Evolutionary conservation across 2,888 invertebrate genomes (phyloP), one percentile per base, ranked within the genome.

Genomic region (Caenorhabditis wallacei): DNA sequence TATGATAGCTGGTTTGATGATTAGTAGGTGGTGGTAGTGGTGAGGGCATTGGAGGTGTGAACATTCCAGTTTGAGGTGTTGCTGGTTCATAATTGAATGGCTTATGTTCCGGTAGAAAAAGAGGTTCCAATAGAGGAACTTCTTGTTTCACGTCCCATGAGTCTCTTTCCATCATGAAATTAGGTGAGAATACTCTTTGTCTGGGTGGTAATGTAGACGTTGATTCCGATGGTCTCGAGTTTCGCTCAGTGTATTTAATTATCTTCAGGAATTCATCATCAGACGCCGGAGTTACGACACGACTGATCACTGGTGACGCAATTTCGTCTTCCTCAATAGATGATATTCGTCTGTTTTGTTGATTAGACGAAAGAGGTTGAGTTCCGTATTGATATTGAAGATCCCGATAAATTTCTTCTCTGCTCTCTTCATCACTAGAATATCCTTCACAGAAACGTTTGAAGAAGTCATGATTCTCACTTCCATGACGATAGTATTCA

Each of bases 31-130:
- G 30, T 40, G 66, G 37, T 2, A 13, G 51, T 22, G 68, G 56
- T 24, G 59, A 51, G 51, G 18, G 51, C 35, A 68, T 51, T 51
- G 66, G 48, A n/a, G 75, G 75, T 22, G 75, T 75, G 53, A 61
- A 61, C 48, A 76, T 18, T 13, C 24, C 76, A 26, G 68, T 53
- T 3, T 51, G 37, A 3, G 18, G 57, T 11, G 20, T 22, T 3
- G 66, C 24, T 11, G 46, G 22, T 37, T 66, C 75, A 54, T 22
- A 68, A 1, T 30, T 37, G 54, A 24, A 54, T 20, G 26, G 24
- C 16, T 18, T 1, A 8, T 66, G 18, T 3, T 53, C 30, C 8
- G 30, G 64, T 18, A 26, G 30, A n/a, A 13, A 16, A n/a, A 46
- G 7, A 16, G 35, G 35, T 40, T 16, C 40, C 40, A 40, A 40